Percentiles rank a stretch among this genome's conserved stretches.
Conservation (phyloP, 2,797 vertebrate genomes). For the Hybognathus amarus region DNA sequence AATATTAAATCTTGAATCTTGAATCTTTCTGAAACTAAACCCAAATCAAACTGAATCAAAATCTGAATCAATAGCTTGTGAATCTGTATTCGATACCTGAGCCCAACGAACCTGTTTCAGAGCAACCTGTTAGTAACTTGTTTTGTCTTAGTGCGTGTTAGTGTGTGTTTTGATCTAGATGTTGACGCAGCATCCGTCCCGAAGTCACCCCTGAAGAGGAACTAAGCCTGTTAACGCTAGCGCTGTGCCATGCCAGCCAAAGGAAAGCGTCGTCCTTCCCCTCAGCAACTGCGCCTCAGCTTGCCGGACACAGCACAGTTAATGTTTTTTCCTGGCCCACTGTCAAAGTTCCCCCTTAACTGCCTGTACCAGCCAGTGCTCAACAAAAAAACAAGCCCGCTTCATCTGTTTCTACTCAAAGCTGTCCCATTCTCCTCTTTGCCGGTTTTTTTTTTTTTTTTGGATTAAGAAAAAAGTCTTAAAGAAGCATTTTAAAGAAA, state of each 20-base stretch:
- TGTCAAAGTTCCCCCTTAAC: constrained; percentile 77
- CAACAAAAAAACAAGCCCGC: constrained; percentile 81
- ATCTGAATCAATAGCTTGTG: background rate
- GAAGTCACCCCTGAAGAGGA: constrained; percentile 34
- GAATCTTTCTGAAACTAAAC: background rate
- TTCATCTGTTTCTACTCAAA: constrained; percentile 91
- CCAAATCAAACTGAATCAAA: background rate
- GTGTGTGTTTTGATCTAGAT: constrained; percentile 29
- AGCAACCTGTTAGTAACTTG: constrained; percentile 25
- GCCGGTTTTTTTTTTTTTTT: constrained; percentile 42
- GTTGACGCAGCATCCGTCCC: constrained; percentile 42
- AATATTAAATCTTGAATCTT: background rate
- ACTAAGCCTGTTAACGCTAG: constrained; percentile 56
- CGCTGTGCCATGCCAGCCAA: constrained; percentile 24
- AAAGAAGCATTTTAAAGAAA: constrained; percentile 59
- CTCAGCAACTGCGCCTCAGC: constrained; percentile 37
- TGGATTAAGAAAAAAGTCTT: constrained; percentile 48
- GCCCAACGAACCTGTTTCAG: background rate
- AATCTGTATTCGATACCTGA: background rate
- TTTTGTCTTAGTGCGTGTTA: constrained; percentile 21
- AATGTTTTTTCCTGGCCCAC: constrained; percentile 88
- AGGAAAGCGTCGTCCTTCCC: constrained; percentile 62
- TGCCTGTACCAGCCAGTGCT: constrained; percentile 78
- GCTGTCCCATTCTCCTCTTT: constrained; percentile 61
- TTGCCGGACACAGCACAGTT: constrained; percentile 85